Base-by-base conservation (phyloP, 2,113 vertebrate genomes). In the Pyxicephalus adspersus region DNA sequence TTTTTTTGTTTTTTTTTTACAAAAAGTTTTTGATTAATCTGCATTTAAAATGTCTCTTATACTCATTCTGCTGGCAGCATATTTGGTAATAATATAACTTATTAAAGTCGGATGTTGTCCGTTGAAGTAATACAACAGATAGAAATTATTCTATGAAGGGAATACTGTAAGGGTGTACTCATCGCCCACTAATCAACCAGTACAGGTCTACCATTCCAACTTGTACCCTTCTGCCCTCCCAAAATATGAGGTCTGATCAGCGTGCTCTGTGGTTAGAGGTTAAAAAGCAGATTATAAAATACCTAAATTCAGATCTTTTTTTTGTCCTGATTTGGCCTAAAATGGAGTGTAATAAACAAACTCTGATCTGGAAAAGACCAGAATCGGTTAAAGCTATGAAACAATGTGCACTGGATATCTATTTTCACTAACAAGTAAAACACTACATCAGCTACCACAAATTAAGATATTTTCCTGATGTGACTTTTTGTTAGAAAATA, bases 201-300 rank as follows among this genome's bases (percentile, higher is more conserved):
- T 90, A 91, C 90, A 87, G 86, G 89, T 89, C 90, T 85, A 84
- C 86, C 88, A 88, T 87, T 93, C 93, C 92, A 93, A 94, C 91
- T 93, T 94, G 92, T 94, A 92, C 93, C 92, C 91, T 87, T 91
- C 90, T 88, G 89, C 93, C 93, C 93, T 92, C 92, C 93, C 92
- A n/a, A 91, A 87, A 91, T 91, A 94, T 94, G 95, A 95, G 95
- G 94, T 94, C 93, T 95, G 94, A 92, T 93, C 93, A 92, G 94
- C 94, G 94, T 95, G 94, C 92, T 93, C 92, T 93, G 92, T 94
- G 92, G 93, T 95, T 94, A 94, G 94, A 95, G 93, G 93, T 94
- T 94, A 95, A 95, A 95, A 95, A 95, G 94, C 94, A 94, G 92
- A 92, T 94, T 93, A 92, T 90, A 95, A 95, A 96, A 96, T 95